Base-by-base conservation (phyloP, 92 coral and sea anemone genomes). In the Isaurus tuberculatus region DNA sequence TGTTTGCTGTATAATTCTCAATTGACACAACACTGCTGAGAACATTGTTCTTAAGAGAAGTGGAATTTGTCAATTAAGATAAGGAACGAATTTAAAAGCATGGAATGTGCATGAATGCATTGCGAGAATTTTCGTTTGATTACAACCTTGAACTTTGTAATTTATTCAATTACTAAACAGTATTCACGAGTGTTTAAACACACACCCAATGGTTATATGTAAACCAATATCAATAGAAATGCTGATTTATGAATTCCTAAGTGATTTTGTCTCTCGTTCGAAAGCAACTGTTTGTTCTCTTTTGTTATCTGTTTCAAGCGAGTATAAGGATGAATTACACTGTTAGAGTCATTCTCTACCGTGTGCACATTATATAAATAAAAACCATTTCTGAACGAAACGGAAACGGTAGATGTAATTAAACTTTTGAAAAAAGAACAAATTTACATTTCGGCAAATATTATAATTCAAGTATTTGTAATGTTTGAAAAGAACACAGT, bases 161-260 rank as follows among this genome's bases (percentile, higher is more conserved):
- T 36, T 36, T 71, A 71, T 71, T 71, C 33, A 26, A 40, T 71
- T 71, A 71, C 11, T 40, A 9, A 40, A 40, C 19, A 42, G 13
- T 29, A 63, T 13, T 63, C 32, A 55, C 27, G 25, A 23, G 57
- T 32, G 32, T 53, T 32, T 58, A 51, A 40, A 40, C 46, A 32
- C 80, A 74, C 82, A 77, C 82, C 82, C 55, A 58, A 26, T 19
- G 22, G 23, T 57, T 40, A 36, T 7, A 77, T 58, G 70, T 19
- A 57, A n/a, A 36, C 68, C 70, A 77, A 77, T 77, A 58, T 77
- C 68, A 1, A 26, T 14, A 44, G 36, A 60, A 30, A 74, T 19
- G 7, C 34, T 26, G 44, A 49, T 74, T 74, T 28, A 19, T 17
- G 65, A 77, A 58, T 57, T 77, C 10, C 51, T 33, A 37, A 32